Conservation (phyloP, 2,113 vertebrate species). For the human (Homo sapiens) region GRCh38 chr4:119141001-119141500, state of each 20-base stretch:
- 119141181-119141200: neutral
- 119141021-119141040: neutral
- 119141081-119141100: neutral
- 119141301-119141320: neutral
- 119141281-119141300: neutral
- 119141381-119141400: no score
- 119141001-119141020: neutral
- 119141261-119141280: neutral
- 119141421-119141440: no score
- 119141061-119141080: neutral
- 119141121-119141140: neutral
- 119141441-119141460: no score
- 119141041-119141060: neutral
- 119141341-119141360: constrained; percentile 56
- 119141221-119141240: neutral
- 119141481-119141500: no score
- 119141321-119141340: constrained; percentile 18
- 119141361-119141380: neutral
- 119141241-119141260: neutral
- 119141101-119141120: neutral
- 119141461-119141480: no score
- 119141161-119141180: neutral
- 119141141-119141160: neutral
- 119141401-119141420: no score
- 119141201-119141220: neutral